phyloP scores from a whole-genome alignment of 64 coral and sea anemone species.

The Astreopora myriophthalma region DNA sequence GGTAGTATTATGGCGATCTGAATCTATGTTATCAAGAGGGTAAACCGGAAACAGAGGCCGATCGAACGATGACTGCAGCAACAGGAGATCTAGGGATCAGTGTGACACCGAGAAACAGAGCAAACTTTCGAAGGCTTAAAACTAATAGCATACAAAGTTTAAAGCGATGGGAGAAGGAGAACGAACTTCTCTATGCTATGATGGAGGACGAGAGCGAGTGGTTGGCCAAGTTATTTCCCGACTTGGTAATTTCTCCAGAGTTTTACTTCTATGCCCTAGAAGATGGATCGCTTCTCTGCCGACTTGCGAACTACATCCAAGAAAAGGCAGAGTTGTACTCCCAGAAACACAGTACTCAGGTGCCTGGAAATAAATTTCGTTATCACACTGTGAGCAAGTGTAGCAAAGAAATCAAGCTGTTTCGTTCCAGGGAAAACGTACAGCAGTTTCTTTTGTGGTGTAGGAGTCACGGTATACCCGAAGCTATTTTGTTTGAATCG shows the following conservation, averaged over 20 bases:
- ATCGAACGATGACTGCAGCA: background rate
- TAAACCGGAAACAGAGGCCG: constrained; percentile 12
- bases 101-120: constrained; percentile 82
- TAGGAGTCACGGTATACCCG: constrained; percentile 81
- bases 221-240: constrained; percentile 87
- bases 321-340: constrained; percentile 73
- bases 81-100: background rate
- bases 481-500: constrained; percentile 94
- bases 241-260: constrained; percentile 84
- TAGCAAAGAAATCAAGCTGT: constrained; percentile 77
- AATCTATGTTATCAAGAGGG: constrained; percentile 21
- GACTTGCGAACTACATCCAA: constrained; percentile 93
- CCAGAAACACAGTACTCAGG: constrained; percentile 38
- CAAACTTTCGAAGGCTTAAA: constrained; percentile 91
- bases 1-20: constrained; percentile 30
- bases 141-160: constrained; percentile 90
- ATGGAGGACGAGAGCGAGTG: constrained; percentile 95
- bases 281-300: constrained; percentile 87
- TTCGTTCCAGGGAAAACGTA: constrained; percentile 94
- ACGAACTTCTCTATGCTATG: constrained; percentile 93
- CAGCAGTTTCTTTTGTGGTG: constrained; percentile 95
- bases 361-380: constrained; percentile 85
- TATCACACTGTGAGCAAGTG: constrained; percentile 76
- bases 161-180: constrained; percentile 93
- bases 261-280: constrained; percentile 95